Base-by-base conservation (phyloP, 2,888 invertebrate species). In the Agonopterix alstromeriana region DNA sequence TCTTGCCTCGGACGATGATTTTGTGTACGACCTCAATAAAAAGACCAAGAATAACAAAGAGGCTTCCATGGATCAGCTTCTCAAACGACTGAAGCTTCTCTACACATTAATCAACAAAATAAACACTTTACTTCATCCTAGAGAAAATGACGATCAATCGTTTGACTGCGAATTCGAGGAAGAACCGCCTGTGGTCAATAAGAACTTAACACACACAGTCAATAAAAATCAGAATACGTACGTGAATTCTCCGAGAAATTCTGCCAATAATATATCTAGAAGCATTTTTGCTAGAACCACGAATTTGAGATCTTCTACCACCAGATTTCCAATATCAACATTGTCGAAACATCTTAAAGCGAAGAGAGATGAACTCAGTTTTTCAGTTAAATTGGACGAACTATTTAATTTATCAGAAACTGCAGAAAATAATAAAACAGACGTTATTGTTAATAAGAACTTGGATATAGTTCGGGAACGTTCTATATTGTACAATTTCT, bases 21-120 rank as follows among this genome's bases (percentile, higher is more conserved):
- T 69, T 46, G 27, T 63, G 1, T 82, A 75, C 45, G 61, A 75
- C 3, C 55, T 75, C 5, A 27, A 27, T 27, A 73, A 69, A 53
- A 68, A 65, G 51, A 59, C 65, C 1, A 58, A 60, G 35, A 63
- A 60, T 11, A 47, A 51, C 1, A 71, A 70, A 48, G 59, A 65
- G 2, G 71, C 73, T 1, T 57, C 73, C 0, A 46, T 75, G 9
- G 74, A 75, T 2, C 77, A 82, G 60, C 66, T 88, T 0, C 38
- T 73, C 9, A 85, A 86, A 51, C 69, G 88, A 1, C 51, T 87
- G 1, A 85, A 83, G 61, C 72, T 88, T 0, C 60, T 87, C 0
- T 85, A 80, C 55, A 85, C 85, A 0, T 52, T 87, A 45, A 66
- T 86, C 0, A 74, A 64, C 11, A 73, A 72, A 67, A 83, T 87